phyloP scores from a whole-genome alignment of 2,888 invertebrate species.

The Panopea generosa region DNA sequence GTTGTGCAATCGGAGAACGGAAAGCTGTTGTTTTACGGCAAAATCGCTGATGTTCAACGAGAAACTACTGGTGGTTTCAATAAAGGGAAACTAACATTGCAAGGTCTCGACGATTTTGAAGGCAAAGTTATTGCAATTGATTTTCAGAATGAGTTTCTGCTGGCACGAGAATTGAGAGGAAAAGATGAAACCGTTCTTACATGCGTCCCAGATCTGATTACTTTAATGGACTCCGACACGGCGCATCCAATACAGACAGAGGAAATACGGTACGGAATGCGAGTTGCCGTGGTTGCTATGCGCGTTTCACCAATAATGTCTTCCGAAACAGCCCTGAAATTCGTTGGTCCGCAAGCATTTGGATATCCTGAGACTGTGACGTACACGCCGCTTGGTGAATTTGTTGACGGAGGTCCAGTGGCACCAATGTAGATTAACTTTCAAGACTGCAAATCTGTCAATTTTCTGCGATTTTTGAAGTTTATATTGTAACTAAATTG shows the following conservation, averaged over 20 bases:
- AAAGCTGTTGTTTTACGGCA: conserved; percentile 73
- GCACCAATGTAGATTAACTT: conserved; percentile 41
- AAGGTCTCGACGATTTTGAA: conserved; percentile 61
- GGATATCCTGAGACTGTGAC: conserved; percentile 66
- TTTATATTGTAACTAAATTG: too few relatives aligned
- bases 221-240: conserved; percentile 76
- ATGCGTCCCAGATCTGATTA: conserved; percentile 80
- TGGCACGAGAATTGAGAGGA: conserved; percentile 56
- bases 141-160: conserved; percentile 83
- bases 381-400: conserved; percentile 58
- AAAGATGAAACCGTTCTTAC: conserved; percentile 67
- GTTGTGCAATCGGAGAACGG: conserved; percentile 69
- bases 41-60: conserved; percentile 74
- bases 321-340: conserved; percentile 68
- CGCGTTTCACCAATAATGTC: conserved; percentile 69
- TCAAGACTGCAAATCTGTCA: too few relatives aligned
- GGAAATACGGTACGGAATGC: conserved; percentile 78
- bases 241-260: conserved; percentile 81
- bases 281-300: conserved; percentile 77
- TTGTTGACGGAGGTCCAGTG: conserved; percentile 43
- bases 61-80: conserved; percentile 79
- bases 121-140: conserved; percentile 66
- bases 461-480: too few relatives aligned
- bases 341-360: conserved; percentile 79
- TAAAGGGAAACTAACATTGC: conserved; percentile 69